Percentiles rank a stretch among this genome's conserved stretches.
Conservation (phyloP, 92 coral and sea anemone genomes). For the Epizoanthus illoricatus region DNA sequence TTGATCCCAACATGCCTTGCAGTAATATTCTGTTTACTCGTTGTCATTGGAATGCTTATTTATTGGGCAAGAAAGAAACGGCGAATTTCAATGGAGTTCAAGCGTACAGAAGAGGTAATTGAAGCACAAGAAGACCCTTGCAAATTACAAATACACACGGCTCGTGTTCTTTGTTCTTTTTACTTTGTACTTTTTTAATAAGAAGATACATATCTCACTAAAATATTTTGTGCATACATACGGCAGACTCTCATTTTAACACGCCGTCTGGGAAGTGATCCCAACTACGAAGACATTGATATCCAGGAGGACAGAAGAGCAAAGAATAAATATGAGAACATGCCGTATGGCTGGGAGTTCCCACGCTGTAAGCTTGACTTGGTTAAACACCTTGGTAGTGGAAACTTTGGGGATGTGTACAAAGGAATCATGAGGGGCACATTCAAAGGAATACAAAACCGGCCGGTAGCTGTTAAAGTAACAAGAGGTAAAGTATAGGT, state of each 20-base stretch:
- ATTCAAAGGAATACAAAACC: constrained; percentile 25
- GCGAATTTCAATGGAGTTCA: constrained; percentile 33
- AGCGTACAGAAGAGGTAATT: constrained; percentile 38
- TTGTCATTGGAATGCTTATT: constrained; percentile 5
- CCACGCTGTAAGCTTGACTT: constrained; percentile 33
- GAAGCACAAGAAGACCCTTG: too few relatives aligned
- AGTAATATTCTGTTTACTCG: constrained; percentile 1
- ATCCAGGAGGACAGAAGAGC: constrained; percentile 11
- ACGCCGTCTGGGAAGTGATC: constrained; percentile 34
- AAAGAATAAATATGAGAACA: constrained; percentile 29
- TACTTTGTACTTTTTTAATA: too few relatives aligned
- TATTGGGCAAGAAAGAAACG: constrained; percentile 19
- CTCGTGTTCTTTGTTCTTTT: too few relatives aligned
- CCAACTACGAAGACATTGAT: constrained; percentile 29
- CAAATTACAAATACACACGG: too few relatives aligned
- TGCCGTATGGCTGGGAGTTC: constrained; percentile 44
- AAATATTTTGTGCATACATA: not conserved
- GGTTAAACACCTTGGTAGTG: constrained; percentile 34
- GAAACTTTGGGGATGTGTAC: constrained; percentile 36
- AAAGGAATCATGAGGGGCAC: constrained; percentile 36
- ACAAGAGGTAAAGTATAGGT: constrained; percentile 14
- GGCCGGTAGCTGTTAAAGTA: constrained; percentile 29
- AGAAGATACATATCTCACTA: not conserved
- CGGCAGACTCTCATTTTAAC: constrained; percentile 10
- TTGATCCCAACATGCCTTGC: constrained; percentile 32